These are phyloP conservation scores for Ptycholaimellus sp. DNA, from an alignment of 2,888 invertebrate species.

Conservation along the genomic window DNA sequence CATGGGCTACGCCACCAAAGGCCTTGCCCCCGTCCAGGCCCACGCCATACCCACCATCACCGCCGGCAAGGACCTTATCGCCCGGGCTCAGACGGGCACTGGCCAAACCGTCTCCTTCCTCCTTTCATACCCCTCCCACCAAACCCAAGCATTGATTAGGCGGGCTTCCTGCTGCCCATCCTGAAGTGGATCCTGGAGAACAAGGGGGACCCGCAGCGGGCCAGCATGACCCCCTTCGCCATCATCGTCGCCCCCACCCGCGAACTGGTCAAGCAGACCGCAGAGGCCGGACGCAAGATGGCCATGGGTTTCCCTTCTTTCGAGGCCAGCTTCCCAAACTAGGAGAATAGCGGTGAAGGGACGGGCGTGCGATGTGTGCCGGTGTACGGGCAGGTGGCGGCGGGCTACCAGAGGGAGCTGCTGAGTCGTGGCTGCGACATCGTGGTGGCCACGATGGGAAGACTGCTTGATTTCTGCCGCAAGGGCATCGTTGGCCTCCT, in stretches of 20 bases:
- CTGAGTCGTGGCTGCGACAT: conserved; percentile 42
- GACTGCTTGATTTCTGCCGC: too few species aligned
- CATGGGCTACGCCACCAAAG: too few species aligned
- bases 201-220: conserved; percentile 8
- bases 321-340: conserved; percentile 38
- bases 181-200: conserved; percentile 30
- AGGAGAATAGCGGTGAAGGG: too few species aligned
- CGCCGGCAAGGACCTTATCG: conserved; percentile 66
- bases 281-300: conserved; percentile 56
- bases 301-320: conserved; percentile 30
- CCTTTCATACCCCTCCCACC: too few species aligned
- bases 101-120: conserved; percentile 55
- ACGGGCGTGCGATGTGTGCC: conserved; percentile 51
- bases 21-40: conserved; percentile 87
- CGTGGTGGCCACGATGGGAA: conserved; percentile 46
- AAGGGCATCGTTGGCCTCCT: too few species aligned
- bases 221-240: conserved; percentile 46
- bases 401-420: conserved; percentile 18
- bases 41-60: conserved; percentile 59
- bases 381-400: conserved; percentile 54
- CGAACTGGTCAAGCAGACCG: conserved; percentile 64
- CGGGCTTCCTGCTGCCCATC: conserved; percentile 12
- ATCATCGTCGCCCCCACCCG: conserved; percentile 67
- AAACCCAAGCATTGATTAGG: too few species aligned
- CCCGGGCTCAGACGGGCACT: conserved; percentile 89